phyloP scores from a whole-genome alignment of 2,113 vertebrate genomes.

The Indri indri region DNA sequence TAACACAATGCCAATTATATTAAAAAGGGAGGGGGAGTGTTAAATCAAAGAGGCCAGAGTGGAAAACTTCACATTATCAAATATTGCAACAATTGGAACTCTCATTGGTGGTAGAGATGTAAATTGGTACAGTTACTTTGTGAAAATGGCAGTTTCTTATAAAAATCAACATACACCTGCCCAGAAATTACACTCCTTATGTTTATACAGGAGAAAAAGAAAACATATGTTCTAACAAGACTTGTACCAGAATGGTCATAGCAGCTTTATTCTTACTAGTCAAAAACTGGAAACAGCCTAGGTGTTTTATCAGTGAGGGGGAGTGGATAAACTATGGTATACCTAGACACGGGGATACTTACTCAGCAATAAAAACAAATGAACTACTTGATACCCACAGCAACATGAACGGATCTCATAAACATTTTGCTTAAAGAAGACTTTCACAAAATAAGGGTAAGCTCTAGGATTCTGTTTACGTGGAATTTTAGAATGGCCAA shows the following conservation, averaged over 20 bases:
- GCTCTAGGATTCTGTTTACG: background rate
- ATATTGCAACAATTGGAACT: background rate
- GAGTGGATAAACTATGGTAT: background rate
- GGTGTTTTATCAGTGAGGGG: background rate
- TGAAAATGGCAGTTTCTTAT: background rate
- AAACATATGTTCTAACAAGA: background rate
- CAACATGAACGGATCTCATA: background rate
- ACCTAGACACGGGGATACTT: background rate
- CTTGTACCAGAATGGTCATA: background rate
- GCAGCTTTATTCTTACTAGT: background rate
- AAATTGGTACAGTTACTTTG: background rate
- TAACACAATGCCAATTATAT: background rate
- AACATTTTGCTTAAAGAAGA: background rate
- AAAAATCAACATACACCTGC: background rate
- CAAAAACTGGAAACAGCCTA: background rate
- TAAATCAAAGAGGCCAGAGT: background rate
- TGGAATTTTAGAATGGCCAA: background rate
- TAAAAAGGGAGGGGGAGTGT: background rate
- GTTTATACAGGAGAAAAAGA: background rate
- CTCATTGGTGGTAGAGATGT: background rate
- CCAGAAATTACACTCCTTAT: background rate
- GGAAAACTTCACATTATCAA: background rate
- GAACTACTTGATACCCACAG: background rate
- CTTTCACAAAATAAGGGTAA: constrained; percentile 7
- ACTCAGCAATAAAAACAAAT: background rate